These are phyloP conservation scores for Lophochroa leadbeateri DNA, from an alignment of 2,113 vertebrate species.

Conservation along the genomic window DNA sequence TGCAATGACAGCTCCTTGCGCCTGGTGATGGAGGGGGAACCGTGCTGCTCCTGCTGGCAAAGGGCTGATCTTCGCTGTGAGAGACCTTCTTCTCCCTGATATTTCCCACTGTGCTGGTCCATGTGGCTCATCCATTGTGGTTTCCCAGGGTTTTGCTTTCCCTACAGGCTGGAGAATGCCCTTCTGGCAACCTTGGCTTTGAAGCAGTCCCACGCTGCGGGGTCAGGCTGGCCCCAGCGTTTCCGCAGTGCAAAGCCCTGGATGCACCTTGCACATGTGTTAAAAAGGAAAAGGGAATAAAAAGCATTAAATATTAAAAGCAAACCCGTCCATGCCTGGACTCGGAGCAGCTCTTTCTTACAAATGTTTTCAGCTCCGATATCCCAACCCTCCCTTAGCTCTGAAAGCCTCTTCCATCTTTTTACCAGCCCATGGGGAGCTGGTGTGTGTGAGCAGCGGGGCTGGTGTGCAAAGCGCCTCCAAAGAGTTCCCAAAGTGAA, in stretches of 20 bases:
- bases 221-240: background rate
- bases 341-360: background rate
- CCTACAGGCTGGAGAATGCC: background rate
- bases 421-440: background rate
- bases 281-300: background rate
- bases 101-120: background rate
- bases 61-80: background rate
- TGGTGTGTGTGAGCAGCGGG: fast-evolving
- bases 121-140: background rate
- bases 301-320: slow-evolving; percentile 4
- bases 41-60: fast-evolving
- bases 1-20: background rate
- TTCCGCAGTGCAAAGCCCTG: background rate
- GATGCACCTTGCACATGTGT: background rate
- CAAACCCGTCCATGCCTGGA: background rate
- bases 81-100: background rate
- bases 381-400: background rate
- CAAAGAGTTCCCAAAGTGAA: fast-evolving
- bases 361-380: background rate
- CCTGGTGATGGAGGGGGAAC: background rate
- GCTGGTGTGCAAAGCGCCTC: background rate
- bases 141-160: slow-evolving; percentile 5
- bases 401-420: background rate
- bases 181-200: slow-evolving; percentile 33
- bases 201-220: background rate